Percentiles rank a stretch among this genome's conserved stretches.
Conservation (phyloP, 2,888 invertebrate species). For the Calephelis perditalis region DNA sequence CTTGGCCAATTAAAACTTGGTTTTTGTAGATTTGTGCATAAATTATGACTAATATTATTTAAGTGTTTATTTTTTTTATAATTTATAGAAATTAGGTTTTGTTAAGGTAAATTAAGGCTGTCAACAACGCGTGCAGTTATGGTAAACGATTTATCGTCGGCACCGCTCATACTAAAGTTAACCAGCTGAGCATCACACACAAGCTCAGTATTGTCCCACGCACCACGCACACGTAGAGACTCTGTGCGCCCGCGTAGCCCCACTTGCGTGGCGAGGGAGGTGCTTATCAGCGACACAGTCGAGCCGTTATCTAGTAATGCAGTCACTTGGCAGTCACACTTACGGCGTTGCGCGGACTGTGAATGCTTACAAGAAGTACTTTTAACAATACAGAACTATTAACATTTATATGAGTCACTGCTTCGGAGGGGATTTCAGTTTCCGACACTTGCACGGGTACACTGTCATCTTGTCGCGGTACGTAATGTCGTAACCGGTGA, state of each 20-base stretch:
- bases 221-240: slow-evolving; percentile 21
- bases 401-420: too few relatives aligned
- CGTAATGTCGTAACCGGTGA: too few relatives aligned
- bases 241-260: slow-evolving; percentile 25
- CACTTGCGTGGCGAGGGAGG: slow-evolving; percentile 19
- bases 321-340: slow-evolving; percentile 21
- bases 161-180: too few relatives aligned
- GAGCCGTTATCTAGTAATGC: slow-evolving; percentile 35
- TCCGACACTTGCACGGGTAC: too few relatives aligned
- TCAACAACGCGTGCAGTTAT: too few relatives aligned
- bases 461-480: too few relatives aligned
- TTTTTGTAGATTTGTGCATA: slow-evolving; percentile 16
- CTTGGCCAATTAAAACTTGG: slow-evolving; percentile 35
- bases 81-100: slow-evolving; percentile 21
- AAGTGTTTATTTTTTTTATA: slow-evolving; percentile 15
- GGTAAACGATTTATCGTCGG: too few relatives aligned
- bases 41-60: slow-evolving; percentile 19
- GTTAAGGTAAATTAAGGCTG: slow-evolving; percentile 28
- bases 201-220: neutral
- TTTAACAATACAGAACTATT: too few relatives aligned
- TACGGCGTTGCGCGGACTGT: neutral
- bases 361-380: too few relatives aligned
- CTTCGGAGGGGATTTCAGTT: too few relatives aligned
- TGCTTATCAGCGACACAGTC: slow-evolving; percentile 30
- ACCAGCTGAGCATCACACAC: neutral